These are phyloP conservation scores for Eupithecia exiguata DNA, from an alignment of 2,888 invertebrate species.

Conservation along the genomic window DNA sequence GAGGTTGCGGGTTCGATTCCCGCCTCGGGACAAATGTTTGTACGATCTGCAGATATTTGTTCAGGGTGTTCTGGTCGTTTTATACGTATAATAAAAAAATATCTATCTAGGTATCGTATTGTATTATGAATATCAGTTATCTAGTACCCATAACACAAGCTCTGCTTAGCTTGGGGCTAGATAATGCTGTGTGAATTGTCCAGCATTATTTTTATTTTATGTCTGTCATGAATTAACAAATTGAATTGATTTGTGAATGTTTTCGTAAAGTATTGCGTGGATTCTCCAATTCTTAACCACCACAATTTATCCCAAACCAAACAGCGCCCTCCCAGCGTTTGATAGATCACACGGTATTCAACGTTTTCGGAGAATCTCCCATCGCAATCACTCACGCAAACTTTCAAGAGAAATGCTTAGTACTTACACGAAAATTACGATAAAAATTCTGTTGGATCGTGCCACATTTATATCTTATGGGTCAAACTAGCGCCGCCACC, in stretches of 20 bases:
- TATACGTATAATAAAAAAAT: too few relatives aligned
- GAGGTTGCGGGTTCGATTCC: too few relatives aligned
- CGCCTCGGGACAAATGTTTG: too few relatives aligned
- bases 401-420: background rate
- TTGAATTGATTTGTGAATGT: constrained; percentile 31
- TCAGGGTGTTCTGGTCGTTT: too few relatives aligned
- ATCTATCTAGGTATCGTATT: too few relatives aligned
- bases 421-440: constrained; percentile 1
- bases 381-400: constrained; percentile 13
- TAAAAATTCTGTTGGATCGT: background rate
- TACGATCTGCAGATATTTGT: too few relatives aligned
- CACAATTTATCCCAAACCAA: background rate
- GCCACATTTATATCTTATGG: background rate
- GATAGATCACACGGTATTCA: constrained; percentile 11
- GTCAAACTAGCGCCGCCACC: too few relatives aligned
- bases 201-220: too few relatives aligned
- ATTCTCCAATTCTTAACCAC: background rate
- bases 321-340: background rate
- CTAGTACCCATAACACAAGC: too few relatives aligned
- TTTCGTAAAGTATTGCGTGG: background rate
- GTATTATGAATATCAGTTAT: too few relatives aligned
- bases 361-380: constrained; percentile 10
- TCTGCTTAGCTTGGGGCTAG: too few relatives aligned
- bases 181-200: too few relatives aligned
- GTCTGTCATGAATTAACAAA: background rate